Conservation (phyloP, 2,888 invertebrate genomes). For the Ichneumoninae sp. region DNA sequence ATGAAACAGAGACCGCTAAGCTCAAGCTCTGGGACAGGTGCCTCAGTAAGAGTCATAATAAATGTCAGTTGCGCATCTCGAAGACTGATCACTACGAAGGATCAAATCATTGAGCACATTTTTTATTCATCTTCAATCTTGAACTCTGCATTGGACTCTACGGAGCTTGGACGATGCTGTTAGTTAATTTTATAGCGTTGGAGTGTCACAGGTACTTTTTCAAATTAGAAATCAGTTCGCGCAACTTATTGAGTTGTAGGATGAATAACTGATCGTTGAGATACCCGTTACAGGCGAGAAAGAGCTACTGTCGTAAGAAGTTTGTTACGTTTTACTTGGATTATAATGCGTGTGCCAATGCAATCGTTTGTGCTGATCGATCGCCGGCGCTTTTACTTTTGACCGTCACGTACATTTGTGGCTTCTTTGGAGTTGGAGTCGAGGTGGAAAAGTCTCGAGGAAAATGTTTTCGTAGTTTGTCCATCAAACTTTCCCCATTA, state of each 20-base stretch:
- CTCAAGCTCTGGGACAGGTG: background rate
- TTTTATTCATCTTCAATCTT: background rate
- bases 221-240: conserved; percentile 50
- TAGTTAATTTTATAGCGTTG: background rate
- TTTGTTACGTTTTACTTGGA: conserved; percentile 32
- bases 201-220: conserved; percentile 5
- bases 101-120: background rate
- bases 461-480: conserved; percentile 53
- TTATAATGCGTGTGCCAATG: background rate
- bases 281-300: background rate
- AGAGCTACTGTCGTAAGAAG: conserved; percentile 28
- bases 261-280: conserved; percentile 19
- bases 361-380: conserved; percentile 25
- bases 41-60: background rate
- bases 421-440: conserved; percentile 23
- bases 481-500: conserved; percentile 71
- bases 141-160: background rate
- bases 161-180: background rate
- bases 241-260: conserved; percentile 26
- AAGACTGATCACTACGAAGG: background rate
- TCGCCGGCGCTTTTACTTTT: conserved; percentile 46
- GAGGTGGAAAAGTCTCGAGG: conserved; percentile 24
- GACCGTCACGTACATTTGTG: background rate
- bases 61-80: background rate
- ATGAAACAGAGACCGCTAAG: conserved; percentile 12